Base-by-base conservation (phyloP, 2,888 invertebrate genomes). In the Ochropacha duplaris region DNA sequence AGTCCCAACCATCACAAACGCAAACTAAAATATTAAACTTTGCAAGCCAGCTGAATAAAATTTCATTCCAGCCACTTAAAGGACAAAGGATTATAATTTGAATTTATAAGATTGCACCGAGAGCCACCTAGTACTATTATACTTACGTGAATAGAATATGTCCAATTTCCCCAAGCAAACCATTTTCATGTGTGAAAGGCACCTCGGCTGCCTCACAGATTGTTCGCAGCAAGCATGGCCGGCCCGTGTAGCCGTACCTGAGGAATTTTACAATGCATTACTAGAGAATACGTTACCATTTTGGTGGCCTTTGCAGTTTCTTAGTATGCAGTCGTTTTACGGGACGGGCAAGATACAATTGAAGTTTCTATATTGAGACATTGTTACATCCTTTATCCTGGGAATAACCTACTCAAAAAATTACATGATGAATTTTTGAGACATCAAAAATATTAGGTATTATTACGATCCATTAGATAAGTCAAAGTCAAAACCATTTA, bases 101-200 rank as follows among this genome's bases (percentile, higher is more conserved):
- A 59, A 56, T 26, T 28, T 24, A 24, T 24, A 26, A 26, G 24
- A 44, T 51, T 22, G 31, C 2, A 19, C 39, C 50, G 16, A 49
- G 26, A 51, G 34, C 28, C 49, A 50, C 31, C 19, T 9, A 6
- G 58, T 51, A 50, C 50, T 57, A 94, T 92, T 66, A 70, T 71
- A 93, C 95, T 94, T 90, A 96, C 94, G 96, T 96, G 80, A 97
- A 94, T 76, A 96, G 84, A 69, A 96, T 95, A 87, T 96, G 95
- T 65, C 96, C 90, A 75, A 97, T 92, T 88, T 97, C 95, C 26
- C 95, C 96, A 64, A 96, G 93, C 73, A 97, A 90, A 5, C 96
- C 96, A 72, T 95, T 95, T 71, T 95, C 94, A 76, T 94, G 93
- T 68, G 92, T 94, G 75, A 96, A 94, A 55, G 96, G 94, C 61